phyloP scores from a whole-genome alignment of 2,888 invertebrate species.

The Erynnis tages region DNA sequence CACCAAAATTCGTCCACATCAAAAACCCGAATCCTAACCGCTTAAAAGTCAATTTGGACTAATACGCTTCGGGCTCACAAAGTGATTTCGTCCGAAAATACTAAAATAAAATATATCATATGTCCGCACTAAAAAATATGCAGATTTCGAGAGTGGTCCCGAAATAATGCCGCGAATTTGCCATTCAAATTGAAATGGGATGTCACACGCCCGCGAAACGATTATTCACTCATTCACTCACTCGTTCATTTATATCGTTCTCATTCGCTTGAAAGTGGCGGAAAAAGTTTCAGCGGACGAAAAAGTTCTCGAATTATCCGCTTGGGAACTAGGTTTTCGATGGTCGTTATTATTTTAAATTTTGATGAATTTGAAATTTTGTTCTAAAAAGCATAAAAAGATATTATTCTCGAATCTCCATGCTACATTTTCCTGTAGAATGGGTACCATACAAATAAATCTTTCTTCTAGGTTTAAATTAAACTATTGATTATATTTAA shows the following conservation, averaged over 20 bases:
- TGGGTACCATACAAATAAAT: no score
- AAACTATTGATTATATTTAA: no score
- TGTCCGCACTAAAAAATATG: conserved; percentile 45
- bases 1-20: background rate
- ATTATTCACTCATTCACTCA: conserved; percentile 50
- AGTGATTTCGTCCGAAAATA: conserved; percentile 8
- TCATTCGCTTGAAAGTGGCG: conserved; percentile 23
- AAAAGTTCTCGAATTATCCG: conserved; percentile 23
- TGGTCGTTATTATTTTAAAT: conserved; percentile 13
- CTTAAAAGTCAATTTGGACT: conserved; percentile 23
- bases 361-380: no score
- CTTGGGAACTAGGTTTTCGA: conserved; percentile 14
- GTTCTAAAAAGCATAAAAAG: no score
- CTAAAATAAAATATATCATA: conserved; percentile 23
- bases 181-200: conserved; percentile 54
- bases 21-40: conserved; percentile 8
- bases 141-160: conserved; percentile 46
- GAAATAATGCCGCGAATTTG: conserved; percentile 53
- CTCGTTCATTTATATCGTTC: conserved; percentile 24
- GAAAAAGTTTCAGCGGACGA: conserved; percentile 37
- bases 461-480: no score
- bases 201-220: conserved; percentile 51
- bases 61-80: conserved; percentile 14
- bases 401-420: no score
- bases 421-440: no score